Conservation (phyloP, 1,140 invertebrate species). For the Batillaria attramentaria region DNA sequence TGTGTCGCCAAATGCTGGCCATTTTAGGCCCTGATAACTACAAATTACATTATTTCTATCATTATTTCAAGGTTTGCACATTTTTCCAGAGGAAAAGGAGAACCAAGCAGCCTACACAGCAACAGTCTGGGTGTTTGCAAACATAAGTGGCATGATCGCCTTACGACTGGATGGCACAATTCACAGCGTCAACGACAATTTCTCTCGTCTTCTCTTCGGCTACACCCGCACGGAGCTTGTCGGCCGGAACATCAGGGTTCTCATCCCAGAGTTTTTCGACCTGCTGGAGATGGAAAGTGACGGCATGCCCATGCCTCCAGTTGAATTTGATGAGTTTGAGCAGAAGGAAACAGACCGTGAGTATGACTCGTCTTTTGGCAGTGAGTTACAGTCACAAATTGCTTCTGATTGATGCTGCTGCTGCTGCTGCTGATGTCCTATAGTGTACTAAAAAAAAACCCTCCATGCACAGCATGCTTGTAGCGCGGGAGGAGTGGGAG, state of each 20-base stretch:
- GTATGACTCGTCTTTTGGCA: no score
- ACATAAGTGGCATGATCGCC: conserved; percentile 80
- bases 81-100: no score
- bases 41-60: no score
- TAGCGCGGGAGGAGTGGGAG: no score
- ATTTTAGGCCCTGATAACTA: no score
- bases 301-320: conserved; percentile 41
- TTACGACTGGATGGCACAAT: conserved; percentile 77
- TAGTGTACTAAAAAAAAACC: no score
- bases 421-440: no score
- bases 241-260: conserved; percentile 65
- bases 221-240: conserved; percentile 77
- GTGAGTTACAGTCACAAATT: no score
- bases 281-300: conserved; percentile 42
- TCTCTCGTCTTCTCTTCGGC: conserved; percentile 79
- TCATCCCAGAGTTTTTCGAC: conserved; percentile 65
- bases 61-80: no score
- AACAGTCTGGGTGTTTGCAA: conserved; percentile 76
- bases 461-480: no score
- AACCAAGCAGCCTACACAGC: conserved; percentile 46
- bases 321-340: conserved; percentile 40
- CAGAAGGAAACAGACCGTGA: background rate
- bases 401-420: no score
- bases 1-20: no score
- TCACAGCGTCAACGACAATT: conserved; percentile 79